These are phyloP conservation scores for Serrognathus titanus DNA, from an alignment of 2,888 invertebrate species.

Conservation along the genomic window DNA sequence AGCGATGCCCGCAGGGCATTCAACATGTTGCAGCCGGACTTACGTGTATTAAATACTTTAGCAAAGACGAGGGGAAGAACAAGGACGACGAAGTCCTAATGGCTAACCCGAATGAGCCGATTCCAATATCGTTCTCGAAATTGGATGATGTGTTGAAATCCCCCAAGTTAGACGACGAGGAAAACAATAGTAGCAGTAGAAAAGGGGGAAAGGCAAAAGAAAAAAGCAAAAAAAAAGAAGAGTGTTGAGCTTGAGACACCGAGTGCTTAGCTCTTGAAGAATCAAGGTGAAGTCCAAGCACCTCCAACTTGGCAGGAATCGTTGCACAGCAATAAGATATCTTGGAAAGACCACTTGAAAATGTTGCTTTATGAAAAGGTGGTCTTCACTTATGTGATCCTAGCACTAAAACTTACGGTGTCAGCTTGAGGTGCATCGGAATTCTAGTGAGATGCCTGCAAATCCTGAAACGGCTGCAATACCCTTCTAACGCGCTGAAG, in stretches of 20 bases:
- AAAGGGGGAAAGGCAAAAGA: slow-evolving; percentile 33
- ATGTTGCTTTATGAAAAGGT: slow-evolving; percentile 80
- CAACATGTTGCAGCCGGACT: slow-evolving; percentile 70
- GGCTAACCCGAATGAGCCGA: slow-evolving; percentile 76
- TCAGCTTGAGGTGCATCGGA: slow-evolving; percentile 63
- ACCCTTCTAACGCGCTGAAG: slow-evolving; percentile 57
- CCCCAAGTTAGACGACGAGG: slow-evolving; percentile 30
- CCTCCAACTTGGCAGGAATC: slow-evolving; percentile 61
- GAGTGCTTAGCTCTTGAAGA: slow-evolving; percentile 45
- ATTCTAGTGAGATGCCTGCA: slow-evolving; percentile 68
- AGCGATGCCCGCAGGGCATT: slow-evolving; percentile 67
- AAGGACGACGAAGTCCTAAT: slow-evolving; percentile 68
- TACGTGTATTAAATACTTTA: slow-evolving; percentile 68
- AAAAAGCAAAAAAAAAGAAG: slow-evolving; percentile 38
- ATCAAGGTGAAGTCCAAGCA: slow-evolving; percentile 52
- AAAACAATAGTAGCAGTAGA: slow-evolving; percentile 22
- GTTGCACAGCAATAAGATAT: slow-evolving; percentile 48
- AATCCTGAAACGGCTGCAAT: slow-evolving; percentile 63
- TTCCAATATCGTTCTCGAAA: slow-evolving; percentile 70
- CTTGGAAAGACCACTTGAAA: slow-evolving; percentile 79
- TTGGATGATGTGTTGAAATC: slow-evolving; percentile 36
- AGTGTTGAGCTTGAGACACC: slow-evolving; percentile 44
- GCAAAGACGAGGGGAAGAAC: slow-evolving; percentile 43
- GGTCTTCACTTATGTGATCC: slow-evolving; percentile 72
- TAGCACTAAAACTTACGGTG: slow-evolving; percentile 68